Base-by-base conservation (phyloP, 2,888 invertebrate species). In the Drosophila greeni region DNA sequence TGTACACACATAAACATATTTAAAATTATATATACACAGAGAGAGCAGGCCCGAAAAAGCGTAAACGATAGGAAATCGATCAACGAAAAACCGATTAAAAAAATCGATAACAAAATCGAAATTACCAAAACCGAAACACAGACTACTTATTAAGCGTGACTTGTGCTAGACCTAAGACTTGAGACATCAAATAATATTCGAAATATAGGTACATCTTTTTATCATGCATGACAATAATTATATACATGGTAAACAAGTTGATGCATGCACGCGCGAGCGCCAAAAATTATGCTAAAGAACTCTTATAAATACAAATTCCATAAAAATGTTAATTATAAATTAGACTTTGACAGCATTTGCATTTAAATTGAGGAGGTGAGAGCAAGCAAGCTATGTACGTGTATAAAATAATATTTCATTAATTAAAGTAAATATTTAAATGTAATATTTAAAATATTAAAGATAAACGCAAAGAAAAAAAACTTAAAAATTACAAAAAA, bases 161-260 rank as follows among this genome's bases (percentile, higher is more conserved):
- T 82, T 76, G 82, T 55, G 52, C 60, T 83, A 79, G 76, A 45
- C 26, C 43, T 83, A 79, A 83, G 84, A 53, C 51, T 62, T 61
- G 57, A 53, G 58, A 67, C 49, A 59, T 29, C 71, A 36, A 29
- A 57, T 58, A 62, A 62, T 73, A 80, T 55, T 54, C 48, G 26
- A 52, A 43, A 53, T 49, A 75, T 52, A 71, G 54, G 58, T 23
- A 42, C 73, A 66, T 67, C 67, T 47, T 56, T 77, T 81, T 82
- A 81, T 84, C 81, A 84, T 81, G 81, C 84, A 81, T 84, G 84
- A 84, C 84, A 81, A 81, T 84, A 81, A 76, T 73, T 70, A 76
- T 75, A 75, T 82, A 84, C 84, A 84, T 84, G 84, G 69, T 80
- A 82, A 70, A 73, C 18, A 59, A 58, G 59, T 52, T 54, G 47